Evolutionary conservation across 2,113 vertebrate species (phyloP), one percentile per base, ranked within the genome.

Genomic region (Cyanoliseus patagonus): DNA sequence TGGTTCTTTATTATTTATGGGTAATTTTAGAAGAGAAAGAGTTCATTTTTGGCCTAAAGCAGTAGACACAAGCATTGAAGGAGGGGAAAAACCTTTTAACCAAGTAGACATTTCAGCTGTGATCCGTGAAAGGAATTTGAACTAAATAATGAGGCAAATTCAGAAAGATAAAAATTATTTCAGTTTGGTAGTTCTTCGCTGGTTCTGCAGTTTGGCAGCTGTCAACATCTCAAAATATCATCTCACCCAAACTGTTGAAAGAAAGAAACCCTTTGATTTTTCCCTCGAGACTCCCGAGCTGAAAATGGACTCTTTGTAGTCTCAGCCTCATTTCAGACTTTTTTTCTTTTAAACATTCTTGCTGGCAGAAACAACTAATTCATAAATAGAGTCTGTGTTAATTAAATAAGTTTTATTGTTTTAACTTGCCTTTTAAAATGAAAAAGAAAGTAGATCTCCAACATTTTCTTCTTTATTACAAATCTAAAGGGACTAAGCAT

Each of bases 201-300:
- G 94, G 94, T 95, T 97, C 95, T 97, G 93, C 94, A 97, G 95
- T 98, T 97, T 97, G 97, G 91, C 96, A 98, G 96, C 97, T 98
- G 97, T 98, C 97, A 98, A 95, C 96, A 96, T 98, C 98, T 98
- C 96, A 98, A 97, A 98, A 97, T 97, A 97, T 97, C 92, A 97
- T 97, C 97, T 97, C 97, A 96, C 97, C 94, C 94, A 97, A 97
- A 98, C 96, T 87, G 95, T 96, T 98, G 97, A 98, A 97, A 98
- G 97, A 98, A 97, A 97, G 91, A 96, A 97, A 96, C 66, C 62
- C 94, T 97, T 98, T 98, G 96, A 98, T 96, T 98, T 97, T 77
- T 44, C 97, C 94, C 97, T 94, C 79, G 97, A 97, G 97, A 97
- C 75, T 92, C 87, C 86, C 51, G 95, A 96, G 97, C 95, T 97